Evolutionary conservation across 2,888 invertebrate genomes (phyloP).

Genomic region (Coleophora flavipennella): DNA sequence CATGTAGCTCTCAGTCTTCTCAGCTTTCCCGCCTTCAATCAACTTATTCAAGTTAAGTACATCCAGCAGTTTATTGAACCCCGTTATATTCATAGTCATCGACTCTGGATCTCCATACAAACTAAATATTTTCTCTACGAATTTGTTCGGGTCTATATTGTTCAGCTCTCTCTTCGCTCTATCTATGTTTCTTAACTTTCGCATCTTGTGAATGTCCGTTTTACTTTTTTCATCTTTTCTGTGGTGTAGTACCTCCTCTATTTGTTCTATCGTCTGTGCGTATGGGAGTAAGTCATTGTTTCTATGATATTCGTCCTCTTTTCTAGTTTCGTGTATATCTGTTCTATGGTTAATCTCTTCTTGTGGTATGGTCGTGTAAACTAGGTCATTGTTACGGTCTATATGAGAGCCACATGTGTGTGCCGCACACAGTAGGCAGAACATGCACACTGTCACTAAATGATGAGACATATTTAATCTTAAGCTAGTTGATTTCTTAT

Average conservation of each 20-base stretch:
- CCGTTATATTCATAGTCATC: slow-evolving; percentile 75
- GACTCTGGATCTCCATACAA: slow-evolving; percentile 76
- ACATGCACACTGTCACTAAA: slow-evolving; percentile 86
- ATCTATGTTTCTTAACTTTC: slow-evolving; percentile 28
- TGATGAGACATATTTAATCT: slow-evolving; percentile 56
- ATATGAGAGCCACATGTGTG: slow-evolving; percentile 84
- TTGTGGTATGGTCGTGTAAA: slow-evolving; percentile 29
- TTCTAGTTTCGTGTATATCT: slow-evolving; percentile 34
- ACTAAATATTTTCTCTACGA: slow-evolving; percentile 77
- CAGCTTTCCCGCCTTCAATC: slow-evolving; percentile 47
- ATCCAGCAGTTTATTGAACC: slow-evolving; percentile 79
- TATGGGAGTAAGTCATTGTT: too few species aligned
- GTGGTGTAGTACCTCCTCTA: slow-evolving; percentile 5
- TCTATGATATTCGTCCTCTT: slow-evolving; percentile 10
- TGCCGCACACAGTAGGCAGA: slow-evolving; percentile 85
- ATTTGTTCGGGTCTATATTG: slow-evolving; percentile 67
- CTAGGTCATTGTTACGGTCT: slow-evolving; percentile 40
- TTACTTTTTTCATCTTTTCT: background rate
- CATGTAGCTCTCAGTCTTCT: slow-evolving; percentile 31
- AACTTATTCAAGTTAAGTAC: slow-evolving; percentile 72
- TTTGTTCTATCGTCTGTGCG: slow-evolving; percentile 26
- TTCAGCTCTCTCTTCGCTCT: slow-evolving; percentile 35
- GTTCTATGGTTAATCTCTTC: slow-evolving; percentile 26
- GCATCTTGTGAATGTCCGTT: background rate
- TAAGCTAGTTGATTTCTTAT: slow-evolving; percentile 26